Conservation (phyloP, 1,140 invertebrate genomes). For the Drosophila kanapiae region DNA sequence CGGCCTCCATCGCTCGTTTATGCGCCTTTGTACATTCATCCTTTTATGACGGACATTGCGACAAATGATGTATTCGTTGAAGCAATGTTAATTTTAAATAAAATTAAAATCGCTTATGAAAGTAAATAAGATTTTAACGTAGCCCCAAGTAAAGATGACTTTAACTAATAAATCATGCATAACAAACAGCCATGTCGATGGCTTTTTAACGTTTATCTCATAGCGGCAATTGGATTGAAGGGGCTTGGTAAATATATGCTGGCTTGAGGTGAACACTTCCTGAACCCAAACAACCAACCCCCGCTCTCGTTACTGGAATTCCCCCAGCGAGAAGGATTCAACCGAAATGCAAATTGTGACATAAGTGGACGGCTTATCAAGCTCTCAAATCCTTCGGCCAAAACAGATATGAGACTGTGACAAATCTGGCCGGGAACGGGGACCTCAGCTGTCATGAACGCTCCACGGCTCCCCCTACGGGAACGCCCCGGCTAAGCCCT, state of each 20-base stretch:
- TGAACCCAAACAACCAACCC: not conserved
- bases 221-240: slow-evolving; percentile 1
- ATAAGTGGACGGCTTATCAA: slow-evolving; percentile 62
- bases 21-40: too few relatives aligned
- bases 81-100: too few relatives aligned
- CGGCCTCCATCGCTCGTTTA: too few relatives aligned
- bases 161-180: not conserved
- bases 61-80: too few relatives aligned
- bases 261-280: not conserved
- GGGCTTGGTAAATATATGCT: not conserved
- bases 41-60: too few relatives aligned
- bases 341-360: slow-evolving; percentile 57
- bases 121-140: too few relatives aligned
- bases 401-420: slow-evolving; percentile 67
- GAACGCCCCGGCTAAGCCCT: slow-evolving; percentile 61
- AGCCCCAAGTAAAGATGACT: too few relatives aligned
- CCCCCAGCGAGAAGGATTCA: slow-evolving; percentile 15
- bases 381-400: slow-evolving; percentile 57
- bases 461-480: slow-evolving; percentile 22
- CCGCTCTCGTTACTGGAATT: not conserved
- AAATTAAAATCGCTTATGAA: too few relatives aligned
- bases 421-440: slow-evolving; percentile 53
- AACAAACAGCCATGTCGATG: not conserved
- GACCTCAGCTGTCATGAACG: slow-evolving; percentile 64
- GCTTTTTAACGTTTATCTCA: not conserved